A percentile compares a stretch with the other conserved stretches of the same genome.
phyloP scores from a whole-genome alignment of 2,888 invertebrate species.

The Troides helena region DNA sequence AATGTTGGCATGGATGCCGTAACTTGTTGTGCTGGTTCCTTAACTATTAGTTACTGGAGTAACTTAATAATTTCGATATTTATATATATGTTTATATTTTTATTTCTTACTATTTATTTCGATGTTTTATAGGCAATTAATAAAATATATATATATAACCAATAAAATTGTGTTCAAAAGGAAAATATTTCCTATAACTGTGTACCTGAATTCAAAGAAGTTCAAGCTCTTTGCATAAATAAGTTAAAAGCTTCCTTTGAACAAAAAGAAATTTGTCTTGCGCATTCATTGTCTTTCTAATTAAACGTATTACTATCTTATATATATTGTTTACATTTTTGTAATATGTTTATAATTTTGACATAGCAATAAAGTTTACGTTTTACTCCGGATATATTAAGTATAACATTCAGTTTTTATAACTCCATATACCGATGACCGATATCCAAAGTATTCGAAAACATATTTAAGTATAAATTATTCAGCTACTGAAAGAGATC shows the following conservation, averaged over 20 bases:
- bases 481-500: too few relatives aligned
- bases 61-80: too few relatives aligned
- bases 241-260: not conserved
- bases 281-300: not conserved
- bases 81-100: too few relatives aligned
- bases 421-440: too few relatives aligned
- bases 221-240: not conserved
- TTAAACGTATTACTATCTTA: not conserved
- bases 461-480: too few relatives aligned
- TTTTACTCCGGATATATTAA: too few relatives aligned
- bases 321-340: not conserved
- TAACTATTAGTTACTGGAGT: too few relatives aligned
- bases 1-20: too few relatives aligned
- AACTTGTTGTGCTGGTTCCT: too few relatives aligned
- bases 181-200: not conserved
- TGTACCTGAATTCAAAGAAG: not conserved
- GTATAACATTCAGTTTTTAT: too few relatives aligned
- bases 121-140: not conserved
- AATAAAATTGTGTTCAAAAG: not conserved
- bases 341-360: not conserved
- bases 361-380: too few relatives aligned
- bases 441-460: too few relatives aligned
- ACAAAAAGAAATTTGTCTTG: not conserved
- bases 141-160: not conserved
- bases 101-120: not conserved